Base-by-base conservation (phyloP, 2,113 vertebrate species). In the Sander lucioperca region DNA sequence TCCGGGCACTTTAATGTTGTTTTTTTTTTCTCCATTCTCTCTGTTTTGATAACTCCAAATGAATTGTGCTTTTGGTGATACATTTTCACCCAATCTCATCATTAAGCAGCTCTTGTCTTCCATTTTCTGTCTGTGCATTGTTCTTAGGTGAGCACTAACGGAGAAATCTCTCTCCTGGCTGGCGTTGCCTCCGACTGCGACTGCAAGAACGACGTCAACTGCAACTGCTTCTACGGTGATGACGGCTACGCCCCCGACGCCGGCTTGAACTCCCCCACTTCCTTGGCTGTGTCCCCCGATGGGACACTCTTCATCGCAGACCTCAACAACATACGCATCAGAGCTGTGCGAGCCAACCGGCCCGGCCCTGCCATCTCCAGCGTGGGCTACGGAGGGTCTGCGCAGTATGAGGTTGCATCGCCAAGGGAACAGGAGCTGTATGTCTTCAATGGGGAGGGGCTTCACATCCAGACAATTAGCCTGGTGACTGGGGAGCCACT, bases 151-250 rank as follows among this genome's bases (percentile, higher is more conserved):
- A 98, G 97, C 83, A 97, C 97, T 69, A 97, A 97, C 11, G 98
- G 99, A 77, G 98, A 99, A 93, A 99, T 99, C 95, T 99, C 98
- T 59, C 96, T 99, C 53, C 92, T 99, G 89, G 99, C 98, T 0
- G 99, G 99, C 23, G 95, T 97, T 18, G 96, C 97, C 78, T 99
- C 98, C 0, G 98, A 99, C 94, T 99, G 99, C 1, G 98, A 99
- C 96, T 99, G 98, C 95, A 99, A 99, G 92, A 99, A 99, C 61
- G 98, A 99, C 21, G 97, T 99, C 93, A 99, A 97, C 91, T 99
- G 98, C 95, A 98, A 98, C 96, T 99, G 99, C 93, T 99, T 98
- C 93, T 94, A 97, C 14, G 98, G 99, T 4, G 99, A 99, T 16
- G 98, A 99, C 1, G 99, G 97, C 87, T 99, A 99, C 21, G 97